Conservation (phyloP, 2,888 invertebrate species). For the Heliconius charithonia region DNA sequence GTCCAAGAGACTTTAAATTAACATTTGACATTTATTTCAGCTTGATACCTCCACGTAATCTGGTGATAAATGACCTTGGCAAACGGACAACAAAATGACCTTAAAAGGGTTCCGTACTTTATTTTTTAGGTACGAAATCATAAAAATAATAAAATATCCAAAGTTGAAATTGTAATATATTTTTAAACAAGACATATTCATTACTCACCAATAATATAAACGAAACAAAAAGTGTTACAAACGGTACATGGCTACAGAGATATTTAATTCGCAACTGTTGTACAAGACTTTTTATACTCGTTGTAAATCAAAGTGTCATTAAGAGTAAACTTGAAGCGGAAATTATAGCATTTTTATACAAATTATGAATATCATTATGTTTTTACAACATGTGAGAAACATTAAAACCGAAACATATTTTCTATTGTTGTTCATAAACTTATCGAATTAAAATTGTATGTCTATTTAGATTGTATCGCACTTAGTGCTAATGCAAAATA, state of each 20-base stretch:
- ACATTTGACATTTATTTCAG: too few species aligned
- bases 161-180: too few species aligned
- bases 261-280: background rate
- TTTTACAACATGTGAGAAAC: constrained; percentile 6
- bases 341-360: constrained; percentile 28
- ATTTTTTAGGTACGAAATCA: too few species aligned
- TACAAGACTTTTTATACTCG: constrained; percentile 30
- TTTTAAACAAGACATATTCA: background rate
- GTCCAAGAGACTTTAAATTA: too few species aligned
- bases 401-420: constrained; percentile 10
- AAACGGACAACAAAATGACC: too few species aligned
- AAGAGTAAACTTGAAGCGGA: constrained; percentile 14
- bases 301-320: constrained; percentile 27
- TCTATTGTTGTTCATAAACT: constrained; percentile 7
- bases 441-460: background rate
- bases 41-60: too few species aligned
- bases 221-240: constrained; percentile 15
- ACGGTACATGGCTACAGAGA: constrained; percentile 28
- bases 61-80: too few species aligned
- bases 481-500: too few species aligned
- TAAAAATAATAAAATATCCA: too few species aligned
- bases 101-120: too few species aligned
- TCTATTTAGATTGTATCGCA: too few species aligned
- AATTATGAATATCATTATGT: constrained; percentile 23
- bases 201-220: constrained; percentile 23